Evolutionary conservation across 2,888 invertebrate genomes (phyloP), one percentile per base, ranked within the genome.

Genomic region (Peribatodes rhomboidaria): DNA sequence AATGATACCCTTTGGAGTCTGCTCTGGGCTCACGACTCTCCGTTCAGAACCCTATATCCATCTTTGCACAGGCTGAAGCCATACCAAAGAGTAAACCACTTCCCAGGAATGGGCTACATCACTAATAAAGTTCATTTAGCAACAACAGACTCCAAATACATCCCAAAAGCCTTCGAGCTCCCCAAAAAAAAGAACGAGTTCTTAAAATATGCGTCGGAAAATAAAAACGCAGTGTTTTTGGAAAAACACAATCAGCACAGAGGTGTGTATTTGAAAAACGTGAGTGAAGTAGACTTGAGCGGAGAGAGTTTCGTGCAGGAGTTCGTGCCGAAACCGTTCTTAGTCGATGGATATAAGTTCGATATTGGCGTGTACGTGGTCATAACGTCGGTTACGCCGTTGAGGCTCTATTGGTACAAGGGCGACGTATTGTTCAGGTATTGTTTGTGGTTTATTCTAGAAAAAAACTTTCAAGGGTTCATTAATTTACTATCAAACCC

Each of bases 291-390:
- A 50, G 95, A 98, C 86, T 87, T 98, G 61, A 90, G 94, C 46
- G 94, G 94, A 35, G 96, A 96, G 58, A 96, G 96, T 56, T 99
- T 99, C 86, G 95, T 99, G 2, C 99, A 99, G 83, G 97, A 98
- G 86, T 99, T 96, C 85, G 94, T 99, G 20, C 96, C 96, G 73
- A 96, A 96, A 69, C 99, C 99, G 4, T 95, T 97, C 75, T 92
- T 99, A 16, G 96, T 99, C 2, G 98, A 98, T 85, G 98, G 98
- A 0, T 95, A 97, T 86, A 99, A 98, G 92, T 99, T 99, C 88
- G 99, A 99, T 89, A 97, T 99, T 85, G 99, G 99, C 9, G 95
- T 99, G 62, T 99, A 99, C 83, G 97, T 97, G 0, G 96, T 97
- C 0, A 90, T 99, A 18, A 99, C 98, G 0, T 99, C 98, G 0